Evolutionary conservation across 2,113 vertebrate genomes (phyloP), one percentile per base, ranked within the genome.

Genomic region (Microtus ochrogaster): DNA sequence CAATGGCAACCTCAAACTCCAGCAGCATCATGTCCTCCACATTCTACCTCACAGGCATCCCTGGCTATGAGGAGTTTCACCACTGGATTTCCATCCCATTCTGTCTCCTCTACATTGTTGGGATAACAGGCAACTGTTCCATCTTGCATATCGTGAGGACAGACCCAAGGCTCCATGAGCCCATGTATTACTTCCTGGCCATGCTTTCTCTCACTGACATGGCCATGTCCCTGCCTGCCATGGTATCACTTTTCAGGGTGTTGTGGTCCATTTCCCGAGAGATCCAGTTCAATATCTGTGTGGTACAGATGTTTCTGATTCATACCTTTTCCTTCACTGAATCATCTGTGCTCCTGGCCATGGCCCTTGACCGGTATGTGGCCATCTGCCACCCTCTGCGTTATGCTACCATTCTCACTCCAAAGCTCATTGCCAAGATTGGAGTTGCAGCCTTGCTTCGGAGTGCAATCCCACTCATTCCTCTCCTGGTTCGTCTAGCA

Each of bases 171-270:
- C 92, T 97, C 77, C 96, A 96, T 0, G 78, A 97, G 44, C 95
- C 96, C 52, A 97, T 96, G 94, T 95, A 94, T n/a, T 97, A 95
- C 85, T 97, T 97, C 78, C 93, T 97, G 70, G 96, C 90, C 44
- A 96, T 97, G 92, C 91, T 97, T 26, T 97, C 97, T 2, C 47
- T 98, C 61, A 96, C 93, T 24, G 97, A 97, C 47, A 93, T 98
- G 88, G 86, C 94, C 55, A 97, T 97, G 95, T 97, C 95, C 73
- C 33, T 97, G 10, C 74, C 94, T 5, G 88, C 97, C 5, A 61
- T 95, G 89, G 13, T 55, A 52, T 47, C 97, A 12, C 52, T 97
- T 4, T 94, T 97, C 17, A 84, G 94, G 12, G 95, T 98, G 5
- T 33, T 98, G 49, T 97, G 97, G 89, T 97, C 96, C 55, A 95